Conservation (phyloP, 1,140 invertebrate genomes). For the Schlechtendalia chinensis region DNA sequence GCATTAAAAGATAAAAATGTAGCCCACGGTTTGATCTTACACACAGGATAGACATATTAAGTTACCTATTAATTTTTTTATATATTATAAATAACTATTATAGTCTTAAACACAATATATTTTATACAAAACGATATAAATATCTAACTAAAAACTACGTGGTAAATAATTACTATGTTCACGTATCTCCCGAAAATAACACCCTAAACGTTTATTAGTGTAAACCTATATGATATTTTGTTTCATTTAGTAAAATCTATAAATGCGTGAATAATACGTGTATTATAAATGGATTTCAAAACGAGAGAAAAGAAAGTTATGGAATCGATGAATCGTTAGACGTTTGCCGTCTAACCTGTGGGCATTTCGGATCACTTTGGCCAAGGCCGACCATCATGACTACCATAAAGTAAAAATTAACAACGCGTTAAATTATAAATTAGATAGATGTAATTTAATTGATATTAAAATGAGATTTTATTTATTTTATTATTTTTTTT, state of each 20-base stretch:
- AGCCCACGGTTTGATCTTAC: too few species aligned
- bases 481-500: not conserved
- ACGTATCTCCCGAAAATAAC: not conserved
- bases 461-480: too few species aligned
- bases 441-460: too few species aligned
- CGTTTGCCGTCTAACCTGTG: slow-evolving; percentile 67
- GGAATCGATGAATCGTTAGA: slow-evolving; percentile 53
- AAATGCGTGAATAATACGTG: slow-evolving; percentile 17
- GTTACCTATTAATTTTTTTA: too few species aligned
- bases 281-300: slow-evolving; percentile 44
- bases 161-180: too few species aligned
- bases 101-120: too few species aligned
- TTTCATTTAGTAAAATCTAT: slow-evolving; percentile 20
- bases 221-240: too few species aligned
- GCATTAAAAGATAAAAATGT: too few species aligned
- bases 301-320: slow-evolving; percentile 42
- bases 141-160: too few species aligned
- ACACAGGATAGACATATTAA: too few species aligned
- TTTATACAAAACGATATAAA: too few species aligned
- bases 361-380: slow-evolving; percentile 69
- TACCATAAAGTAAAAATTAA: slow-evolving; percentile 54
- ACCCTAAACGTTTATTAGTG: not conserved
- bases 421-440: not conserved
- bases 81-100: too few species aligned
- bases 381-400: slow-evolving; percentile 64